phyloP scores from a whole-genome alignment of 2,797 vertebrate species.

The Oreonectes daqikongensis region DNA sequence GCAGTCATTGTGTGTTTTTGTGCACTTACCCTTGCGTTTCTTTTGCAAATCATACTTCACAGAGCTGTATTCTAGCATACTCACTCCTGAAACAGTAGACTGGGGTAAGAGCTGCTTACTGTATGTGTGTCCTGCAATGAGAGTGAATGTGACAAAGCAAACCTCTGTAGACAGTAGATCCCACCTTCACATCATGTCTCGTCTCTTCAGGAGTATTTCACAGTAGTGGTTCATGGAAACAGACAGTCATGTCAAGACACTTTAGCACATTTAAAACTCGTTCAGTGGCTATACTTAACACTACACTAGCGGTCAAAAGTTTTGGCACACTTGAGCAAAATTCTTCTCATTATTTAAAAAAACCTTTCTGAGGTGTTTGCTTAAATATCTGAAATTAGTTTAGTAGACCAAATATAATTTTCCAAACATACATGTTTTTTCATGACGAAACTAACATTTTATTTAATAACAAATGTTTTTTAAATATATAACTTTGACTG shows the following conservation, averaged over 20 bases:
- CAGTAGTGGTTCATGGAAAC: not conserved
- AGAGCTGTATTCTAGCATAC: constrained; percentile 79
- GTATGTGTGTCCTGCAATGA: constrained; percentile 65
- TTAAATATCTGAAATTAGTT: too few relatives aligned
- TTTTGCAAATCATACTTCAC: constrained; percentile 50
- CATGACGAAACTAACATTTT: too few relatives aligned
- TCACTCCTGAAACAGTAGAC: constrained; percentile 71
- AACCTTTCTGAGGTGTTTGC: too few relatives aligned
- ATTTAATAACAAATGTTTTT: too few relatives aligned
- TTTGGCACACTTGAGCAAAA: too few relatives aligned
- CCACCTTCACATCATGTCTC: too few relatives aligned
- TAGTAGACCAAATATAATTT: too few relatives aligned
- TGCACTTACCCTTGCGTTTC: constrained; percentile 18
- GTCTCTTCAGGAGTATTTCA: too few relatives aligned
- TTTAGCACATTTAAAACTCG: not conserved
- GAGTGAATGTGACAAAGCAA: constrained; percentile 40
- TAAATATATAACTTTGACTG: too few relatives aligned
- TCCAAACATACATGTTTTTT: too few relatives aligned
- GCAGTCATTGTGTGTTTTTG: not conserved
- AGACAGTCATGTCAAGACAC: not conserved
- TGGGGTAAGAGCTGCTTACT: constrained; percentile 79
- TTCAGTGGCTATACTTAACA: not conserved
- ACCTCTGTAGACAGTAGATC: not conserved
- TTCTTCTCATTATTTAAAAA: too few relatives aligned
- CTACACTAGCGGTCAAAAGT: too few relatives aligned